Evolutionary conservation across 1,140 invertebrate genomes (phyloP), one percentile per base, ranked within the genome.

Genomic region (Drosophila kikkawai): DNA sequence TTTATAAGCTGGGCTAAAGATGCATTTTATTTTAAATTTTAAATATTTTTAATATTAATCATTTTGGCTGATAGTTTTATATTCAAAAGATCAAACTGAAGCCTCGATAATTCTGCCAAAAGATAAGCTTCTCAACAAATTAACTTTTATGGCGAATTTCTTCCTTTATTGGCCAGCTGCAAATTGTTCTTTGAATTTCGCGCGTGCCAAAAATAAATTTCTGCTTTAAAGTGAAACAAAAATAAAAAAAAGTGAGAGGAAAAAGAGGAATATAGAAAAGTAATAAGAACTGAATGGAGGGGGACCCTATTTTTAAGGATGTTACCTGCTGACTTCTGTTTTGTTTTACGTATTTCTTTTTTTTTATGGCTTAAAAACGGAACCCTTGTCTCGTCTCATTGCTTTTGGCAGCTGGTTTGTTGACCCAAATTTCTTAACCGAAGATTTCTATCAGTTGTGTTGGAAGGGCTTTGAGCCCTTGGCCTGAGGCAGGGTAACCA

Each of bases 391-490:
- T 75, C 39, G n/a, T 39, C 41, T 75, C 61, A 74, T 75, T 74
- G 71, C 47, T 58, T 42, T 74, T 76, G 73, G 74, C 74, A 76
- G 74, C 71, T 76, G 74, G 74, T 75, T 56, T 65, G 73, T 75
- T 76, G 74, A 76, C 74, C 74, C 73, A 76, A 76, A 67, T 76
- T 76, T 76, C 74, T 60, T 48, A 77, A 59, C 63, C 47, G 75
- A 78, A 77, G 79, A 65, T 86, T 82, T 64, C 68, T 81, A 75
- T 80, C 83, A 65, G 56, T 55, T 22, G 17, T 8, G 17, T 8
- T 13, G 36, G 34, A 22, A 53, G 17, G 50, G 26, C 32, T 67
- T 51, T n/a, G 34, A 58, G 56, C 36, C 42, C 44, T 17, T 48
- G 29, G 60, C 66, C 51, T 19, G 13, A 26, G 63, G 66, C 22